phyloP scores from a whole-genome alignment of 2,113 vertebrate genomes.

The Motacilla alba region DNA sequence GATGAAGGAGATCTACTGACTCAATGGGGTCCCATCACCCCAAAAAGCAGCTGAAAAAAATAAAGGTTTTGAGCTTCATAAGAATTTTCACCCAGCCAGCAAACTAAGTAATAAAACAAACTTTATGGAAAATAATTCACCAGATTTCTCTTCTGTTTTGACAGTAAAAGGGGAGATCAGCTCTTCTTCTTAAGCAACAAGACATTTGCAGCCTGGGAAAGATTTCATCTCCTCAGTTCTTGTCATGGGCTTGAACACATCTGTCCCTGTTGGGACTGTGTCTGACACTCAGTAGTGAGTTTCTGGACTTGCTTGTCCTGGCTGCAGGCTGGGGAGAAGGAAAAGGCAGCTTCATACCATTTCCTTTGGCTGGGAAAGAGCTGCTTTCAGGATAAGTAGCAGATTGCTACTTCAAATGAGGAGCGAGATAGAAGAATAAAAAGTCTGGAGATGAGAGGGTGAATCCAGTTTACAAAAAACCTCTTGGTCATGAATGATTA shows the following conservation, averaged over 20 bases:
- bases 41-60: background rate
- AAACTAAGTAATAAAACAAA: slow-evolving; percentile 26
- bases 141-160: slow-evolving; percentile 12
- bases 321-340: background rate
- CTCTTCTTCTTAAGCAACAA: background rate
- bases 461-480: slow-evolving; percentile 47
- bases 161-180: background rate
- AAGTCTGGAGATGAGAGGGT: background rate
- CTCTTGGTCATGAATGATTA: slow-evolving; percentile 43
- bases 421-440: background rate
- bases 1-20: background rate
- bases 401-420: slow-evolving; percentile 42
- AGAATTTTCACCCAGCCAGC: background rate
- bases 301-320: background rate
- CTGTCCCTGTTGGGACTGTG: background rate
- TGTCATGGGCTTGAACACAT: background rate
- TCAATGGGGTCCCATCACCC: background rate
- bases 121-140: background rate
- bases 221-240: background rate
- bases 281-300: background rate
- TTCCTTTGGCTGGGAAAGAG: slow-evolving; percentile 42
- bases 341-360: slow-evolving; percentile 36
- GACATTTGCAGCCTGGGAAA: background rate
- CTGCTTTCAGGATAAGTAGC: slow-evolving; percentile 45
- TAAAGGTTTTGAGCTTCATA: background rate